Evolutionary conservation across 2,113 vertebrate species (phyloP).

Genomic region (Caloenas nicobarica): DNA sequence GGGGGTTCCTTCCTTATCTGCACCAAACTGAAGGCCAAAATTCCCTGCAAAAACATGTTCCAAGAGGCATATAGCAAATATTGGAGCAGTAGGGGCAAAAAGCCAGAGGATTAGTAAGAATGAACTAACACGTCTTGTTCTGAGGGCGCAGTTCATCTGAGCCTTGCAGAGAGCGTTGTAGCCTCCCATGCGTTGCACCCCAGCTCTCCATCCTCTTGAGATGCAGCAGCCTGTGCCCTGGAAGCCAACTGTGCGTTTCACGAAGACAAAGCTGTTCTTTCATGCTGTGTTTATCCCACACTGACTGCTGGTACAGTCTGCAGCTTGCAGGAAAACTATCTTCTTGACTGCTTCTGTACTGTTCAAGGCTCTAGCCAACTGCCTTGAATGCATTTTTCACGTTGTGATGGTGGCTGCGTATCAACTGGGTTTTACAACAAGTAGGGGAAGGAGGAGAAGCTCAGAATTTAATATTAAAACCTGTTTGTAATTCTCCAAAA

Average conservation of each 20-base stretch:
- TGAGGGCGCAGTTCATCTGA: background rate
- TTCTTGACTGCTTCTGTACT: background rate
- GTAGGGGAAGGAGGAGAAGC: background rate
- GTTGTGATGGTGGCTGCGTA: background rate
- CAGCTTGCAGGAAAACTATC: conserved; percentile 7
- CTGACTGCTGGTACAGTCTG: background rate
- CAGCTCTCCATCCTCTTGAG: conserved; percentile 24
- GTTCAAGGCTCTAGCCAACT: background rate
- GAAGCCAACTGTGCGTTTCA: background rate
- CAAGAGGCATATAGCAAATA: conserved; percentile 85
- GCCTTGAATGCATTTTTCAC: background rate
- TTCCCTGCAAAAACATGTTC: conserved; percentile 91
- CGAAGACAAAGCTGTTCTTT: conserved; percentile 5
- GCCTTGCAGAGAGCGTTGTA: conserved; percentile 11
- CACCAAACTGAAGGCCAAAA: conserved; percentile 88
- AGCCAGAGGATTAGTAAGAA: conserved; percentile 33
- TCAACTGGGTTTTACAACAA: background rate
- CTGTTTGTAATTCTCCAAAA: conserved; percentile 23
- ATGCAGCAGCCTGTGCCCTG: conserved; percentile 19
- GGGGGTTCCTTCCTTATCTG: conserved; percentile 98
- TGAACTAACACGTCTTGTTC: background rate
- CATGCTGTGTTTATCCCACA: background rate
- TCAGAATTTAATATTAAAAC: background rate
- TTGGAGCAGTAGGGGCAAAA: conserved; percentile 73
- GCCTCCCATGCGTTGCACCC: background rate